These are phyloP conservation scores for Ephestia elutella DNA, from an alignment of 1,140 invertebrate species.

Conservation along the genomic window DNA sequence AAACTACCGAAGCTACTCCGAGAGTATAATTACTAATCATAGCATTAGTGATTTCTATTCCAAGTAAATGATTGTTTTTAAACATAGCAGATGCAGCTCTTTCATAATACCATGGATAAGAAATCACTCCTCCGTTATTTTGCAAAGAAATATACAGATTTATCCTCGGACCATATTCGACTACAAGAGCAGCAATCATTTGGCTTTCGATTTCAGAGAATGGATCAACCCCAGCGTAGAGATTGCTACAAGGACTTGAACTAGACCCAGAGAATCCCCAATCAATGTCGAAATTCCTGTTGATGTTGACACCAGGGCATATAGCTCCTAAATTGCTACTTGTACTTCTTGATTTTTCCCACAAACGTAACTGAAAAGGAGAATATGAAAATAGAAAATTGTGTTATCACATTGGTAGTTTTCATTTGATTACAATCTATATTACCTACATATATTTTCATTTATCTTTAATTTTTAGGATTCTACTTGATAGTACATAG, in stretches of 20 bases:
- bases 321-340: slow-evolving; percentile 39
- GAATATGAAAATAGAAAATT: background rate
- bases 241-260: slow-evolving; percentile 51
- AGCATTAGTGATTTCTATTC: slow-evolving; percentile 34
- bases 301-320: slow-evolving; percentile 56
- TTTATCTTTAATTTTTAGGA: too few species aligned
- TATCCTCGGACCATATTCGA: slow-evolving; percentile 29
- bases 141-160: slow-evolving; percentile 49
- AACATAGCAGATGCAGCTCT: slow-evolving; percentile 56
- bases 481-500: too few species aligned
- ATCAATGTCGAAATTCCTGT: slow-evolving; percentile 52
- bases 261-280: slow-evolving; percentile 48
- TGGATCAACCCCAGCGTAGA: slow-evolving; percentile 37
- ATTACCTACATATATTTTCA: too few species aligned
- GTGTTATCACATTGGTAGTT: background rate
- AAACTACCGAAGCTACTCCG: slow-evolving; percentile 35
- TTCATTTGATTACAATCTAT: too few species aligned
- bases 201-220: slow-evolving; percentile 49
- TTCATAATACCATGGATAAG: slow-evolving; percentile 58
- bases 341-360: slow-evolving; percentile 44
- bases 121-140: slow-evolving; percentile 46
- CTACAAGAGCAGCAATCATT: slow-evolving; percentile 31
- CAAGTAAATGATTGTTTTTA: slow-evolving; percentile 41
- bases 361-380: slow-evolving; percentile 44
- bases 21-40: slow-evolving; percentile 34